Base-by-base conservation (phyloP, 1,140 invertebrate genomes). In the Chionoecetes opilio region DNA sequence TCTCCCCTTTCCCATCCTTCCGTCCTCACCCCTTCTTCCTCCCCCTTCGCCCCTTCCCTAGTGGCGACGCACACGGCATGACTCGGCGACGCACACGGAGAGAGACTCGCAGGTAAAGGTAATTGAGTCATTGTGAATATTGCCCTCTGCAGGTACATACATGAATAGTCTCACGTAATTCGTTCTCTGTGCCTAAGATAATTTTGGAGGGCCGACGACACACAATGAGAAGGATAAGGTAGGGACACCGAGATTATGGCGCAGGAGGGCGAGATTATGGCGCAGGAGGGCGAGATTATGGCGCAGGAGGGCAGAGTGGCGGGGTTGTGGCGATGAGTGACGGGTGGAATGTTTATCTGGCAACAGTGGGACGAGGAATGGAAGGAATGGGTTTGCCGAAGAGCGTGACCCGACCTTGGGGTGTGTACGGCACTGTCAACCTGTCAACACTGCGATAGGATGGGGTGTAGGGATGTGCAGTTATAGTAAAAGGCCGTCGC, bases 161-260 rank as follows among this genome's bases (percentile, higher is more conserved):
- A 93, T 38, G 85, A 93, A 93, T 89, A 75, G 35, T 37, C n/a
- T 93, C 86, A 88, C 84, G 86, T 93, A 93, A 93, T 93, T 93
- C 88, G 32, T 88, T 46, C 34, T 89, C 85, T 93, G 93, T 93
- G 29, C 41, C 17, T 86, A 75, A 75, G 85, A 89, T 88, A 89
- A 93, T 93, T n/a, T 93, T 93, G 91, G 38, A 53, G 88, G 35
- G 14, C 82, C 82, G 82, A 41, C 75, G 88, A 29, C 29, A 35
- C 82, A 92, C 37, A 75, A 84, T 92, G 63, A 38, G 11, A 17
- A 0, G 82, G 29, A 35, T n/a, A 31, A 84, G 21, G 21, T n/a
- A 75, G 11, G 91, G 26, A 21, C 91, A 3, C 91, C 3, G 3
- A 92, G 91, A 92, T 92, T 92, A 84, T 84, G 26, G 53, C 53